A percentile compares a stretch with the other conserved stretches of the same genome.
These are phyloP conservation scores for Coregonus suidteri DNA, from an alignment of 2,797 vertebrate species.

Conservation along the genomic window DNA sequence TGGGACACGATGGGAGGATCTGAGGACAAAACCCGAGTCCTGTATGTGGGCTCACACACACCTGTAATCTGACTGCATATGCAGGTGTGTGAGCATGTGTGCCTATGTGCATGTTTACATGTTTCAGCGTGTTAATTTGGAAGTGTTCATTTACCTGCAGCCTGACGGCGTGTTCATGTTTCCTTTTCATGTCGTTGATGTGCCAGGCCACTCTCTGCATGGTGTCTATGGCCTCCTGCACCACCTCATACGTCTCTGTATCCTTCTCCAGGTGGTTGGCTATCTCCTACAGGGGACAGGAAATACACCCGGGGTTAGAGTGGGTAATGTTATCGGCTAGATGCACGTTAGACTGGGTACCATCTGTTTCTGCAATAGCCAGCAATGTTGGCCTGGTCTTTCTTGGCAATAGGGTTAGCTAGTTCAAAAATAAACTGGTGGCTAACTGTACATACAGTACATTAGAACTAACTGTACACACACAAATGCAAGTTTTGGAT, in stretches of 20 bases:
- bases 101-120: too few relatives aligned
- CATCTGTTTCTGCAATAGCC: slow-evolving; percentile 72
- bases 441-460: slow-evolving; percentile 53
- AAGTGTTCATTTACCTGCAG: slow-evolving; percentile 80
- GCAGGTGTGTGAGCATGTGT: too few relatives aligned
- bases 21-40: too few relatives aligned
- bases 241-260: slow-evolving; percentile 91
- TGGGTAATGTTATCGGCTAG: neutral
- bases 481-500: too few relatives aligned
- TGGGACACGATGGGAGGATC: too few relatives aligned
- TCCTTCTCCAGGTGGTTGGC: slow-evolving; percentile 96
- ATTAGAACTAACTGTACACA: too few relatives aligned
- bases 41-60: too few relatives aligned
- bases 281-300: slow-evolving; percentile 83
- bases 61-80: too few relatives aligned
- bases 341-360: neutral
- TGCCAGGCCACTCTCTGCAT: slow-evolving; percentile 99
- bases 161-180: slow-evolving; percentile 92
- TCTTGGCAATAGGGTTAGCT: neutral
- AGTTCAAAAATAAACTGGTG: slow-evolving; percentile 43
- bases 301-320: slow-evolving; percentile 20
- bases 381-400: neutral
- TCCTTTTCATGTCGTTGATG: slow-evolving; percentile 99
- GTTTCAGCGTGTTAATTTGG: too few relatives aligned
- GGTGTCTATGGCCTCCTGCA: slow-evolving; percentile 95